These are phyloP conservation scores for Columba livia DNA, from an alignment of 2,113 vertebrate species.

Conservation along the genomic window DNA sequence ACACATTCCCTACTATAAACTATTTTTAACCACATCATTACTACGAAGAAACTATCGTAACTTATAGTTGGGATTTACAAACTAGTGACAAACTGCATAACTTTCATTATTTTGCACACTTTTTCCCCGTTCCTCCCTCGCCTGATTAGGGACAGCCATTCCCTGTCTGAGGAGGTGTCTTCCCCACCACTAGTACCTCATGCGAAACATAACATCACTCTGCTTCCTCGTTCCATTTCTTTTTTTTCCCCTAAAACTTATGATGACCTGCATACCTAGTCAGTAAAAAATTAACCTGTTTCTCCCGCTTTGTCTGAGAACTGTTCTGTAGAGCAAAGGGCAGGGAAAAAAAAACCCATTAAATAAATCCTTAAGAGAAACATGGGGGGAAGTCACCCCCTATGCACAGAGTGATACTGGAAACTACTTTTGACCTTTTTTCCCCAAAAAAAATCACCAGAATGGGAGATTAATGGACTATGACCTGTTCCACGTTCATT, in stretches of 20 bases:
- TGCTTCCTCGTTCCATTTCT: background rate
- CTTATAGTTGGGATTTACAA: background rate
- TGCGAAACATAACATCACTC: background rate
- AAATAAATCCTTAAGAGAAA: background rate
- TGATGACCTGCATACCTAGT: background rate
- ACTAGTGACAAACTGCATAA: background rate
- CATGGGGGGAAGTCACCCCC: background rate
- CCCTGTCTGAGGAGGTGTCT: background rate
- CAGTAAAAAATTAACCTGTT: background rate
- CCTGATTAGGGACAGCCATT: background rate
- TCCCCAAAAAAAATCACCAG: background rate
- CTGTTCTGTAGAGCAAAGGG: background rate
- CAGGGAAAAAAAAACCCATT: background rate
- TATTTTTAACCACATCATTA: background rate
- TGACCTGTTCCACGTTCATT: background rate
- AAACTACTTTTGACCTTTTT: background rate
- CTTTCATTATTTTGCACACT: background rate
- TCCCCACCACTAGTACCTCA: background rate
- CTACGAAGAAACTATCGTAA: background rate
- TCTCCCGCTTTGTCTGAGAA: background rate
- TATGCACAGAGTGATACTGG: background rate
- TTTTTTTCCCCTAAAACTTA: background rate
- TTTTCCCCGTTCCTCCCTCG: background rate
- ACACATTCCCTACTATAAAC: background rate
- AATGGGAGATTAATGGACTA: background rate